These are phyloP conservation scores for Nibea albiflora DNA, from an alignment of 2,113 vertebrate genomes.

Conservation along the genomic window DNA sequence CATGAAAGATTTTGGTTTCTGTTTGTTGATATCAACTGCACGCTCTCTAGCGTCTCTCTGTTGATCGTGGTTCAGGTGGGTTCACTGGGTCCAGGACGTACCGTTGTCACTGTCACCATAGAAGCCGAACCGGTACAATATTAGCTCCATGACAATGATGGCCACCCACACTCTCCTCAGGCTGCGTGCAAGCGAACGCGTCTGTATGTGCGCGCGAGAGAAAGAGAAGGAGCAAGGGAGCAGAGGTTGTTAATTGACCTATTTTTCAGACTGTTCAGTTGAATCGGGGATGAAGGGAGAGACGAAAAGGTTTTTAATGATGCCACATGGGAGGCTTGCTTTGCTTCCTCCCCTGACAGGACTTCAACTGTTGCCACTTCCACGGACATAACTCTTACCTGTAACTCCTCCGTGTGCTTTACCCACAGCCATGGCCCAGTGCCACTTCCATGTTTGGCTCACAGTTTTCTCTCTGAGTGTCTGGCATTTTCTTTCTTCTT, in stretches of 20 bases:
- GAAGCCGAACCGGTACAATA: slow-evolving; percentile 54
- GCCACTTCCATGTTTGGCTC: background rate
- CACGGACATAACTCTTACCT: slow-evolving; percentile 51
- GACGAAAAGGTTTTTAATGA: slow-evolving; percentile 68
- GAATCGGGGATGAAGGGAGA: slow-evolving; percentile 53
- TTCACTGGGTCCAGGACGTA: slow-evolving; percentile 62
- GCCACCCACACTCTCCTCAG: slow-evolving; percentile 81
- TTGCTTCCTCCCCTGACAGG: slow-evolving; percentile 42
- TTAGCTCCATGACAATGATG: slow-evolving; percentile 81
- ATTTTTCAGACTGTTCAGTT: slow-evolving; percentile 69
- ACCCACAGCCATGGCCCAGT: slow-evolving; percentile 1
- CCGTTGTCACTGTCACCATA: slow-evolving; percentile 66
- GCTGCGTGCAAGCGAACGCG: slow-evolving; percentile 65
- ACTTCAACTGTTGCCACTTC: slow-evolving; percentile 48
- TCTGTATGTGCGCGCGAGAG: background rate
- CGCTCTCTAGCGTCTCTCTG: background rate
- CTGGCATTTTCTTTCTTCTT: too few species aligned
- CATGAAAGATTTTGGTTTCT: background rate
- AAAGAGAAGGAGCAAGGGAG: slow-evolving; percentile 23
- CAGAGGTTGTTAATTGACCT: slow-evolving; percentile 71
- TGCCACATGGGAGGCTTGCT: slow-evolving; percentile 61
- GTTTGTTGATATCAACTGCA: background rate
- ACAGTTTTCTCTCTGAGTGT: background rate
- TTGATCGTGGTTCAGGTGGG: slow-evolving; percentile 63
- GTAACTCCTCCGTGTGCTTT: slow-evolving; percentile 27